phyloP scores from a whole-genome alignment of 2,888 invertebrate species.

The Silvanus unidentatus region DNA sequence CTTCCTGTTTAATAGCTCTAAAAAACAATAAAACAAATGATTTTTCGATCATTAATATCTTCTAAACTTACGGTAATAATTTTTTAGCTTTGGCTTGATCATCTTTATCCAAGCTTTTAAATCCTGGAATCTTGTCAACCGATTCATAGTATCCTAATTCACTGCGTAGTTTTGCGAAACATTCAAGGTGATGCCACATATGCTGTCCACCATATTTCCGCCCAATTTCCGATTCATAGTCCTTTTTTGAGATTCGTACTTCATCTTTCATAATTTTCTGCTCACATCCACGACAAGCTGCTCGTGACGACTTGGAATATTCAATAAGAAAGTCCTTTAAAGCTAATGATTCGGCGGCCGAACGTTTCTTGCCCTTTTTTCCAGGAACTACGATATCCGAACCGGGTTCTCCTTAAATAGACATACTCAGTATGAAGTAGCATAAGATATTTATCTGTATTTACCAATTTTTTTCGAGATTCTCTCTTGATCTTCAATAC shows the following conservation, averaged over 20 bases:
- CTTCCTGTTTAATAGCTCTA: constrained; percentile 50
- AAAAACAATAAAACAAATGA: constrained; percentile 18
- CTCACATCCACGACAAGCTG: constrained; percentile 78
- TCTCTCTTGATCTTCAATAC: constrained; percentile 78
- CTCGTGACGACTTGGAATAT: constrained; percentile 79
- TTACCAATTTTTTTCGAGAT: constrained; percentile 66
- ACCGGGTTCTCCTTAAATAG: constrained; percentile 20
- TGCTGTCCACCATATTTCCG: constrained; percentile 77
- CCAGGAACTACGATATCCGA: constrained; percentile 46
- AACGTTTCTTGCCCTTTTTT: constrained; percentile 51
- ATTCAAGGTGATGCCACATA: constrained; percentile 87
- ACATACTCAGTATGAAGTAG: neutral
- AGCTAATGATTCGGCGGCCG: constrained; percentile 35
- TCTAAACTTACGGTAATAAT: constrained; percentile 54
- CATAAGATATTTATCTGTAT: neutral
- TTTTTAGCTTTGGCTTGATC: constrained; percentile 61
- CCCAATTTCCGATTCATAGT: constrained; percentile 75
- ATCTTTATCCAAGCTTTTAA: constrained; percentile 60
- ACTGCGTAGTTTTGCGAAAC: constrained; percentile 72
- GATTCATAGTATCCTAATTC: constrained; percentile 68
- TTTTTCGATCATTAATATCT: neutral
- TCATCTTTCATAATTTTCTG: constrained; percentile 71
- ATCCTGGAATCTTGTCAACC: constrained; percentile 74
- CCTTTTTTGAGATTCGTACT: constrained; percentile 75
- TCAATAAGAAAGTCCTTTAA: constrained; percentile 69